These are phyloP conservation scores for Heliconius hermathena DNA, from an alignment of 1,140 invertebrate genomes.

Conservation along the genomic window DNA sequence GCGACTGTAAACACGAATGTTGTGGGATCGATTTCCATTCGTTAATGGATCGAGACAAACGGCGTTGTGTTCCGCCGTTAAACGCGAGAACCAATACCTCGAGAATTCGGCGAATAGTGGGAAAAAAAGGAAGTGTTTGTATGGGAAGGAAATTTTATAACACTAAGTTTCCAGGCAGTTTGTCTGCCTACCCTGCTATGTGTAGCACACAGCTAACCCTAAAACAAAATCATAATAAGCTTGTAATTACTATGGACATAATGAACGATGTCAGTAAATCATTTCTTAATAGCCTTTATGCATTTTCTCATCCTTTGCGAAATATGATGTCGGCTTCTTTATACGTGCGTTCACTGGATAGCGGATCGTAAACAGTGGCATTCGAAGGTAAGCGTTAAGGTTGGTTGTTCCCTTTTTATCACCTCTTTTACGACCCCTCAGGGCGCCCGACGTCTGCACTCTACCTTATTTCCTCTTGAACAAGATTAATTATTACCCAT, in stretches of 20 bases:
- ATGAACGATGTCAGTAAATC: slow-evolving; percentile 24
- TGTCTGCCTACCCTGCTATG: too few relatives aligned
- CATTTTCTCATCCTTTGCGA: slow-evolving; percentile 30
- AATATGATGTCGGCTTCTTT: slow-evolving; percentile 38
- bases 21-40: too few relatives aligned
- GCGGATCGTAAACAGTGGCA: slow-evolving; percentile 53
- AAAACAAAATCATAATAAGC: too few relatives aligned
- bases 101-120: too few relatives aligned
- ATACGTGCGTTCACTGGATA: slow-evolving; percentile 34
- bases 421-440: slow-evolving; percentile 54
- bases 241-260: slow-evolving; percentile 19
- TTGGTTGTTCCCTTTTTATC: slow-evolving; percentile 57
- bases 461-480: slow-evolving; percentile 2
- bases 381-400: slow-evolving; percentile 55
- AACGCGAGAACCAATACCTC: too few relatives aligned
- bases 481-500: neutral
- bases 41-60: too few relatives aligned
- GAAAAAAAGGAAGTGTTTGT: too few relatives aligned
- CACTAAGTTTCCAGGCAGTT: too few relatives aligned
- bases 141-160: too few relatives aligned
- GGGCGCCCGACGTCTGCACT: slow-evolving; percentile 33
- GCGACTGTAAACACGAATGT: too few relatives aligned
- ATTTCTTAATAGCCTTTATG: slow-evolving; percentile 37
- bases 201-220: too few relatives aligned
- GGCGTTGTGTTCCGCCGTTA: too few relatives aligned